Evolutionary conservation across 2,797 vertebrate species (phyloP).

Genomic region (Acrocephalus scirpaceus): DNA sequence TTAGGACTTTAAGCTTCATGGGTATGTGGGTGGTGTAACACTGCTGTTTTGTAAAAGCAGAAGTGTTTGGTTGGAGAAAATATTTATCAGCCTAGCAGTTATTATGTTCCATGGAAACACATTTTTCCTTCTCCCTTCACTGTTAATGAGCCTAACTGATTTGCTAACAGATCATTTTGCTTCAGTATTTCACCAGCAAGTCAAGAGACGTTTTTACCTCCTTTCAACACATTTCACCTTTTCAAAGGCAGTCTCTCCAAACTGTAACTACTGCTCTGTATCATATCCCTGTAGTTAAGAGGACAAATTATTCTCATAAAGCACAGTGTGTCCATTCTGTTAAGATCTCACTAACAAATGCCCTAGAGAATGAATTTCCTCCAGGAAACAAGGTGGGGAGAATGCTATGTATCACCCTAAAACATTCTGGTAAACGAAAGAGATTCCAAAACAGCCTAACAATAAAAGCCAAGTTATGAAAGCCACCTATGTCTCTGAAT

Average conservation of each 20-base stretch:
- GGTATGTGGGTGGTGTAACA: neutral
- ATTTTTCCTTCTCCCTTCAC: neutral
- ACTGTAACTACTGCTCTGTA: neutral
- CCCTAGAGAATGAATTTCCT: neutral
- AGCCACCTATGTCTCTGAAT: neutral
- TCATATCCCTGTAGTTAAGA: neutral
- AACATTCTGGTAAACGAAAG: neutral
- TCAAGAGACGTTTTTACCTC: neutral
- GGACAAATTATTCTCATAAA: neutral
- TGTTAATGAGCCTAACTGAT: neutral
- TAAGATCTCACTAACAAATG: slow-evolving; percentile 10
- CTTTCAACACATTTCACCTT: neutral
- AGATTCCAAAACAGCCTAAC: neutral
- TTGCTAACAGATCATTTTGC: neutral
- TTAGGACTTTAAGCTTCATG: neutral
- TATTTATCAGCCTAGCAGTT: neutral
- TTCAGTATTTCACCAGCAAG: neutral
- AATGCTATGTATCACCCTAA: neutral
- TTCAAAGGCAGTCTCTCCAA: neutral
- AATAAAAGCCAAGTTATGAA: neutral
- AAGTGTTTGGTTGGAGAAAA: neutral
- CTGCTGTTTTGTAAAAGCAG: neutral
- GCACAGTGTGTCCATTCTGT: neutral
- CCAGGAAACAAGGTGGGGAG: neutral
- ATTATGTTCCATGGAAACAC: neutral